Conservation (phyloP, 2,888 invertebrate genomes). For the Macaria liturata region DNA sequence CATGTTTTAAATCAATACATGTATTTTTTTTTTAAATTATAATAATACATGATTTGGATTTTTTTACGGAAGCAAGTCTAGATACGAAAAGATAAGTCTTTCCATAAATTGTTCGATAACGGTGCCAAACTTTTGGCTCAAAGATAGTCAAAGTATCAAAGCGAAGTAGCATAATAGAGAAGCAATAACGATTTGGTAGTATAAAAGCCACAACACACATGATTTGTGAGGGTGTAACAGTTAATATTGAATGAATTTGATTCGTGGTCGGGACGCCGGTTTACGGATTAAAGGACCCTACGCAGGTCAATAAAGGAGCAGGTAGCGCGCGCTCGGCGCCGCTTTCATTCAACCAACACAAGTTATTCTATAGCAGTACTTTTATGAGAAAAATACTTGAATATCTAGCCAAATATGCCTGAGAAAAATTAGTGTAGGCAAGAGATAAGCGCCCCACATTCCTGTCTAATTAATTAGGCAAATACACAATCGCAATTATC, state of each 20-base stretch:
- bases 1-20: too few species aligned
- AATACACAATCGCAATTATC: conserved; percentile 30
- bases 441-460: conserved; percentile 26
- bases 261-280: conserved; percentile 65
- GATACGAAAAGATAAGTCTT: too few species aligned
- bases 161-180: conserved; percentile 5
- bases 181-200: conserved; percentile 28
- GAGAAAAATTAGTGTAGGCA: conserved; percentile 25
- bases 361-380: conserved; percentile 18
- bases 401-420: conserved; percentile 20
- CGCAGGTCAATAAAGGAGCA: conserved; percentile 67
- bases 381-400: conserved; percentile 12
- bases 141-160: not conserved
- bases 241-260: conserved; percentile 58
- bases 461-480: conserved; percentile 37
- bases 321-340: conserved; percentile 55
- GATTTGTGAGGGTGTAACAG: conserved; percentile 29
- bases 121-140: conserved; percentile 5
- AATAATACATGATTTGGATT: too few species aligned
- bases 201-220: conserved; percentile 14
- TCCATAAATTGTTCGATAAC: not conserved
- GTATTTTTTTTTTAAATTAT: too few species aligned
- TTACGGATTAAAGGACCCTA: conserved; percentile 66
- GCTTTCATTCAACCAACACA: conserved; percentile 47
- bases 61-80: too few species aligned